A percentile compares a stretch with the other conserved stretches of the same genome.
Evolutionary conservation across 2,888 invertebrate genomes (phyloP).

Genomic region (Philonicus albiceps): DNA sequence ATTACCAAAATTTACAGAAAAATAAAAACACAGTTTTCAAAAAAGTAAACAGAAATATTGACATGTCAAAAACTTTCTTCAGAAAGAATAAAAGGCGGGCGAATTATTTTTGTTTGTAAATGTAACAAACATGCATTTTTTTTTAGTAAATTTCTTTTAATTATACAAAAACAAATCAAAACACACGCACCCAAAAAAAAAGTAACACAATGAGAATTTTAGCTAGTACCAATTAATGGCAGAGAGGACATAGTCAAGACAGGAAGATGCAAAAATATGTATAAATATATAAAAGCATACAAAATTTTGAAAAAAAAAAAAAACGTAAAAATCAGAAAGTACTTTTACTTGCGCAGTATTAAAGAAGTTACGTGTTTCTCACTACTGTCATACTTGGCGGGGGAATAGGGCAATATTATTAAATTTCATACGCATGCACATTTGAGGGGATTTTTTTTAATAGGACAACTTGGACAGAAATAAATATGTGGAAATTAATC

Average conservation of each 20-base stretch:
- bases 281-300: constrained; percentile 26
- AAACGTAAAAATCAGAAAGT: background rate
- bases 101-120: background rate
- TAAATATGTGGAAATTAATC: constrained; percentile 31
- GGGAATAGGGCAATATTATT: constrained; percentile 9
- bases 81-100: background rate
- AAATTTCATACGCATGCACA: constrained; percentile 12
- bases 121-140: constrained; percentile 24
- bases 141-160: background rate
- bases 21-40: background rate
- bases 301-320: background rate
- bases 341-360: constrained; percentile 3
- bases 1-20: background rate
- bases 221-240: background rate
- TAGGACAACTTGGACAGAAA: constrained; percentile 15
- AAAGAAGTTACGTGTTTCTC: background rate
- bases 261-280: constrained; percentile 37
- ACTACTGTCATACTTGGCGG: constrained; percentile 18
- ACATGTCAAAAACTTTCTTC: background rate
- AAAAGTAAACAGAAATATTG: background rate
- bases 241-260: background rate
- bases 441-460: background rate
- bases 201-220: background rate
- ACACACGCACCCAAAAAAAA: constrained; percentile 18
- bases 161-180: background rate